Evolutionary conservation across 2,113 vertebrate genomes (phyloP), one percentile per base, ranked within the genome.

Genomic region (Oriolus oriolus): DNA sequence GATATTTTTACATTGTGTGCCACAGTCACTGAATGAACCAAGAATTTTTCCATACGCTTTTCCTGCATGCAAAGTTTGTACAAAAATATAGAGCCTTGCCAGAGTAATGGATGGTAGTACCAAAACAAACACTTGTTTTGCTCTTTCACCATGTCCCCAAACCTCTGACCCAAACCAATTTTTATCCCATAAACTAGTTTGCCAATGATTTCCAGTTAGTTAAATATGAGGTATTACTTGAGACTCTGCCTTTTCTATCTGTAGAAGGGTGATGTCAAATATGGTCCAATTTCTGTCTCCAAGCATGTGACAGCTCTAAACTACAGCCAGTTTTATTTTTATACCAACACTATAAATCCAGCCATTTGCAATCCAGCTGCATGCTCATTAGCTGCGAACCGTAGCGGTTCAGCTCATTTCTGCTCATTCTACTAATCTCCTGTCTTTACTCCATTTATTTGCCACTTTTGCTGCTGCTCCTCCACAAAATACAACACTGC

Each of bases 371-470:
- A 98, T 98, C 98, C 98, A 98, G 98, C 98, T 98, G 97, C 98
- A 98, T 98, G 98, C 97, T 98, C 98, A 98, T 98, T 98, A 98
- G 98, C 98, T 97, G 97, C 97, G 96, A 98, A 98, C 97, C 97
- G 94, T 98, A 97, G 97, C 98, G 95, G 95, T 98, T 98, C 98
- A 98, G 98, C 98, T 99, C 97, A 97, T 98, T 98, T 98, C 98
- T 99, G 97, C 98, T 98, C 98, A 98, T 99, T 98, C 97, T 97
- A 98, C 98, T 99, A 98, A 98, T 99, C 98, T 98, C 98, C 98
- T 98, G 98, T 98, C 98, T 99, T 98, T 98, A 98, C 98, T 98
- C 98, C 98, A 98, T 98, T 99, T 99, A 98, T 98, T 99, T 97
- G 97, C 98, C 98, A 98, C 98, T 98, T 98, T 98, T 98, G 98